Base-by-base conservation (phyloP, 2,113 vertebrate genomes). In the Tympanuchus pallidicinctus region DNA sequence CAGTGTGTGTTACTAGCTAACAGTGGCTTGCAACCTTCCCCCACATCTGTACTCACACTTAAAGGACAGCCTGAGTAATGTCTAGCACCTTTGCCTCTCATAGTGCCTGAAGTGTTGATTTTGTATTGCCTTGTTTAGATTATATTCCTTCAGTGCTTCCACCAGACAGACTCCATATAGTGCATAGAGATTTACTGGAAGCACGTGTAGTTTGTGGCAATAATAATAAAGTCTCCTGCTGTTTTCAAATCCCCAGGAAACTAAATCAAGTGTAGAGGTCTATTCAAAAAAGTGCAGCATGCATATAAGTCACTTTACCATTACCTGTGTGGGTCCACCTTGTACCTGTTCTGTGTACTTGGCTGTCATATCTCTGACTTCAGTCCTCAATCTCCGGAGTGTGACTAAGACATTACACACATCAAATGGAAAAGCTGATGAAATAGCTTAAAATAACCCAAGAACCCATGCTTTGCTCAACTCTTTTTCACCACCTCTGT, bases 201-300 rank as follows among this genome's bases (percentile, higher is more conserved):
- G 79, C 88, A 91, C 8, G 6, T 88, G 89, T 72, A 85, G 65
- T 92, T 86, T 81, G 45, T 94, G 75, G 77, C 74, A 84, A 72
- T 92, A 89, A 80, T 92, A 92, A 92, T 95, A 93, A 93, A 94
- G 66, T 82, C 67, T 91, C 86, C 54, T 91, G 79, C 80, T 94
- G 80, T 90, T 97, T 90, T 95, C 83, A 92, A 81, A 93, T 89
- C 86, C 88, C 92, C 36, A 27, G 71, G 83, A 95, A 94, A 79
- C 74, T 93, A 95, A 94, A 95, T 97, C 85, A 94, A 93, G 43
- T 71, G 75, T 77, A 89, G 87, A 90, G 72, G 56, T 91, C 76
- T 94, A 30, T 81, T 92, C 4, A 42, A 47, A 75, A 63, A 48
- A 11, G 16, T 43, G 20, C 70, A 89, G 60, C 48, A 10, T 64